Evolutionary conservation across 2,888 invertebrate genomes (phyloP), one percentile per base, ranked within the genome.

Genomic region (Caradrina kadenii): DNA sequence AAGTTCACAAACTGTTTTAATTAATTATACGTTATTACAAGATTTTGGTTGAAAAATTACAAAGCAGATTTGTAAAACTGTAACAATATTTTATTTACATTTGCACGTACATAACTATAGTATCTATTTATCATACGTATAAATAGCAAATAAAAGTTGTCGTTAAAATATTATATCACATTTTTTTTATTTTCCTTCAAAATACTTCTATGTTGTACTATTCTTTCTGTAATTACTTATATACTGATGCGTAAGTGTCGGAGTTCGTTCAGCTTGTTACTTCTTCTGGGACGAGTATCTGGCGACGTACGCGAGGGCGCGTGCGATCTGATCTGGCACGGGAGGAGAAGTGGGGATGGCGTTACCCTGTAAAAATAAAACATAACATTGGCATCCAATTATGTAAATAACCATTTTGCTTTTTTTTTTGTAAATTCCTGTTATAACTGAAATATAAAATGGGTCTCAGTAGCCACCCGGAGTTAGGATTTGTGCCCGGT

Each of bases 281-380:
- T 89, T 77, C 79, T 83, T 82, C 50, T 0, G 13, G 56, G 75
- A 72, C 0, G 79, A 69, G 72, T 54, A 83, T 55, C 70, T 79
- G 11, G 89, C 89, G 82, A 86, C 88, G 90, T 89, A 92, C 2
- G 88, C 94, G 55, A 95, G 88, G 56, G 94, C 91, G 82, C 95
- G 93, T 58, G 90, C 86, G 86, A 96, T 96, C 76, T 88, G 93
- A 2, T 90, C 88, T 4, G 96, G 96, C 26, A 96, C 87, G 45
- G 96, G 95, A 15, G 96, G 96, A 22, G 96, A 86, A 3, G 94
- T 94, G 63, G 96, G 96, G 73, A 96, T 80, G 49, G 88, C 89
- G 63, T 85, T 73, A 76, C 94, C 91, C 94, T 94, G 90, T 13
- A 89, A 90, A 79, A 70, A 80, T 22, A 73, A 21, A 31, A 73